Evolutionary conservation across 2,113 vertebrate species (phyloP).

Genomic region (Pseudonaja textilis): DNA sequence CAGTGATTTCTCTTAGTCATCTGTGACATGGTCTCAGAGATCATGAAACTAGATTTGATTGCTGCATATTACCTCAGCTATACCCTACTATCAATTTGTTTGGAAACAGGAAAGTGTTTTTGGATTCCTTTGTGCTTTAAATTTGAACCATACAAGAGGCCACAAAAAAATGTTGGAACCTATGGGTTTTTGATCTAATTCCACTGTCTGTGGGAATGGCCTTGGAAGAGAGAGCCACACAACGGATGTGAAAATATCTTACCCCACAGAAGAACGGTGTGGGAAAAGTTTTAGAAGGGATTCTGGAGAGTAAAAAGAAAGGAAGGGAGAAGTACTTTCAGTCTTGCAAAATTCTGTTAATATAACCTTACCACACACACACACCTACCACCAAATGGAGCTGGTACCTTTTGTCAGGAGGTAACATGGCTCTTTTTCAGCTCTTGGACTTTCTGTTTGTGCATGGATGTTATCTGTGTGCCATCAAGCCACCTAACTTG

Average conservation of each 20-base stretch:
- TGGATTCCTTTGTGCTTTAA: background rate
- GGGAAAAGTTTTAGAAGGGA: background rate
- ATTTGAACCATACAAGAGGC: background rate
- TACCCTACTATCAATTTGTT: background rate
- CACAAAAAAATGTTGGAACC: background rate
- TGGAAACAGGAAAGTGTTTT: background rate
- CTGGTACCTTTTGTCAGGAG: background rate
- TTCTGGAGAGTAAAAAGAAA: background rate
- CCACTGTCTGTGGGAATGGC: background rate
- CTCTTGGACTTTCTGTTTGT: background rate
- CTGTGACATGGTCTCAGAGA: background rate
- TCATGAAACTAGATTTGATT: background rate
- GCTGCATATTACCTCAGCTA: background rate
- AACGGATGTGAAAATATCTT: background rate
- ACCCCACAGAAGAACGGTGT: background rate
- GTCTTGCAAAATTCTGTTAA: background rate
- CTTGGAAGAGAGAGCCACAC: background rate
- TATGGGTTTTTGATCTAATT: background rate
- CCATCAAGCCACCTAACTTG: background rate
- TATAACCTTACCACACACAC: background rate
- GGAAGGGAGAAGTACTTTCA: background rate
- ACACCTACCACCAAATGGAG: background rate
- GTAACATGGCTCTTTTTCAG: background rate
- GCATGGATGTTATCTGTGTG: background rate
- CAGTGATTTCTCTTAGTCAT: background rate